These are phyloP conservation scores for Pangasius larnaudii DNA, from an alignment of 2,797 vertebrate genomes.

Conservation along the genomic window DNA sequence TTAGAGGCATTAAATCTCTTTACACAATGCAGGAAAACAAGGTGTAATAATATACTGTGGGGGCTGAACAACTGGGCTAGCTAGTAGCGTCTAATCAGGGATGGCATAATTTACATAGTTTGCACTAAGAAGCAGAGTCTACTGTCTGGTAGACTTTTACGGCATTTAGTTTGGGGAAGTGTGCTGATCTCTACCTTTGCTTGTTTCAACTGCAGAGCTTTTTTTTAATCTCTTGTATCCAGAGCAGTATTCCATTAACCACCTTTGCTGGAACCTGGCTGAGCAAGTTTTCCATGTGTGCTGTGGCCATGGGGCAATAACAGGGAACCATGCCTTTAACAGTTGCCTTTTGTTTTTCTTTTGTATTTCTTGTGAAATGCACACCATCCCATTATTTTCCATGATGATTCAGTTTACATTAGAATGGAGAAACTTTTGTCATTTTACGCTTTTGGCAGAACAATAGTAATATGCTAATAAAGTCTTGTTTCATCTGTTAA, in stretches of 20 bases:
- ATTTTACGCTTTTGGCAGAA: neutral
- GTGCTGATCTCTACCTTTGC: neutral
- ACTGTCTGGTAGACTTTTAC: neutral
- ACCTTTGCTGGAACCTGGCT: neutral
- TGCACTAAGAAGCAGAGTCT: neutral
- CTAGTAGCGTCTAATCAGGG: neutral
- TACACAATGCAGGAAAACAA: neutral
- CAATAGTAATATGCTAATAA: neutral
- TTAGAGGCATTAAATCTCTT: neutral
- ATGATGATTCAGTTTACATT: neutral
- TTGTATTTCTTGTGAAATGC: neutral
- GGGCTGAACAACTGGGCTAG: neutral
- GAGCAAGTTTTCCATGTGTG: conserved; percentile 26
- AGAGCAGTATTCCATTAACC: neutral
- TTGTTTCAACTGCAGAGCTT: neutral
- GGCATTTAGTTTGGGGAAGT: neutral
- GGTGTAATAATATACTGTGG: neutral
- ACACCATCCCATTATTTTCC: neutral
- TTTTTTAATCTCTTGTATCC: neutral
- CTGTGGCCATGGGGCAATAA: conserved; percentile 9
- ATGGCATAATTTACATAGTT: neutral
- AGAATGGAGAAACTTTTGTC: neutral
- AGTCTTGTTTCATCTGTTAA: neutral
- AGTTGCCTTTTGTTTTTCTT: neutral
- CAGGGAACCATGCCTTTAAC: conserved; percentile 2